Conservation (phyloP, 2,113 vertebrate species). For the Rousettus leschenaultii region DNA sequence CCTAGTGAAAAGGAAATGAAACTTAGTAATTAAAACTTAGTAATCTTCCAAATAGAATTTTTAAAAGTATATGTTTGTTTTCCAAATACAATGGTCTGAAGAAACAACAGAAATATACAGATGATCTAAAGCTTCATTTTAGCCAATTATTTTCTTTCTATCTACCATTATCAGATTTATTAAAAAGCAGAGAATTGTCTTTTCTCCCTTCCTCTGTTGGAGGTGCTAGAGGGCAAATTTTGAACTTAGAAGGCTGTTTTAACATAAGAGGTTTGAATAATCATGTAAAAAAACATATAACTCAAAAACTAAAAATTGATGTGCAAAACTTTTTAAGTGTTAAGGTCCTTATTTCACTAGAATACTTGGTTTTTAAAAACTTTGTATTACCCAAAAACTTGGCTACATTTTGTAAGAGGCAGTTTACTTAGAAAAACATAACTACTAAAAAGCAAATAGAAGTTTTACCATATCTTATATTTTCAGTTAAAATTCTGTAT, state of each 20-base stretch:
- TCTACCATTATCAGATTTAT: background rate
- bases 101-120: background rate
- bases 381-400: slow-evolving; percentile 27
- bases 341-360: background rate
- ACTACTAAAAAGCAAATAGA: background rate
- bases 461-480: background rate
- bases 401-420: background rate
- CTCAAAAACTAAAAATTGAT: slow-evolving; percentile 31
- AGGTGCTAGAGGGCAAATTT: background rate
- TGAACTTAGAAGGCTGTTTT: background rate
- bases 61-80: background rate
- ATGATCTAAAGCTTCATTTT: background rate
- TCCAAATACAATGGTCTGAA: background rate
- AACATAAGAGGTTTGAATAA: background rate
- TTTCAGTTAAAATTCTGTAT: slow-evolving; percentile 14
- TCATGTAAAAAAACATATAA: background rate
- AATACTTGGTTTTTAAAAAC: background rate
- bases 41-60: background rate
- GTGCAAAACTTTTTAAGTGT: background rate
- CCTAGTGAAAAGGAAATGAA: background rate
- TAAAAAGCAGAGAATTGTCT: background rate
- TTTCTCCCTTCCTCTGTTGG: background rate
- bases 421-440: background rate
- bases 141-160: background rate
- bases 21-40: background rate